phyloP scores from a whole-genome alignment of 2,113 vertebrate species.

The Typhlomys cinereus region DNA sequence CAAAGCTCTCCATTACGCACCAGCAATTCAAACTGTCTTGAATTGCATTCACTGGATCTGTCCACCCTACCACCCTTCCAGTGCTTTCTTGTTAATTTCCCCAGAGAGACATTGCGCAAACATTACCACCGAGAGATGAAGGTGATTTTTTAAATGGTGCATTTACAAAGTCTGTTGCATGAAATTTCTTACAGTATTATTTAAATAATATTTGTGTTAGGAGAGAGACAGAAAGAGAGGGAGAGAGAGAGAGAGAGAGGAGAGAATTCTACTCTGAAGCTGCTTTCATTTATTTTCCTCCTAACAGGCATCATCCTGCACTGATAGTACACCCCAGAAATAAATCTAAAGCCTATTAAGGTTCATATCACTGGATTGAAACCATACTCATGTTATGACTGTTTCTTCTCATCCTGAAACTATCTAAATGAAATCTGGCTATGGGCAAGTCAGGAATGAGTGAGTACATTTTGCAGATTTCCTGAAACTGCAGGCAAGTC shows the following conservation, averaged over 20 bases:
- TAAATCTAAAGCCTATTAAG: background rate
- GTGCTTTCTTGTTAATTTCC: background rate
- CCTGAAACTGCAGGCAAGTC: background rate
- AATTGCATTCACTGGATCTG: background rate
- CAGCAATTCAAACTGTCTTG: constrained; percentile 1
- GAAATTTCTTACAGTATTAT: background rate
- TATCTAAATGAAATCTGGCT: constrained; percentile 16
- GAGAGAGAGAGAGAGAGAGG: background rate
- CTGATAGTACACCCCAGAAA: background rate
- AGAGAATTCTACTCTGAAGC: background rate
- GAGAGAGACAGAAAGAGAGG: background rate
- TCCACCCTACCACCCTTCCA: background rate
- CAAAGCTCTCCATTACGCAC: background rate
- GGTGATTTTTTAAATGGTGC: background rate
- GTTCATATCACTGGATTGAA: background rate
- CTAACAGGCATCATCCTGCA: background rate
- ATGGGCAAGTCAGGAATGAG: background rate
- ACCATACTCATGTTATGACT: background rate
- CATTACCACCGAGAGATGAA: background rate
- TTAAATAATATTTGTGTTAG: constrained; percentile 3
- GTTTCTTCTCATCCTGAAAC: background rate
- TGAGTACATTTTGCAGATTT: background rate
- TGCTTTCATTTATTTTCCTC: constrained; percentile 1
- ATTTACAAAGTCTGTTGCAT: background rate
- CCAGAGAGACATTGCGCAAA: background rate